Evolutionary conservation across 2,797 vertebrate species (phyloP), one percentile per base, ranked within the genome.

Genomic region (Cyprinodon diabolis): DNA sequence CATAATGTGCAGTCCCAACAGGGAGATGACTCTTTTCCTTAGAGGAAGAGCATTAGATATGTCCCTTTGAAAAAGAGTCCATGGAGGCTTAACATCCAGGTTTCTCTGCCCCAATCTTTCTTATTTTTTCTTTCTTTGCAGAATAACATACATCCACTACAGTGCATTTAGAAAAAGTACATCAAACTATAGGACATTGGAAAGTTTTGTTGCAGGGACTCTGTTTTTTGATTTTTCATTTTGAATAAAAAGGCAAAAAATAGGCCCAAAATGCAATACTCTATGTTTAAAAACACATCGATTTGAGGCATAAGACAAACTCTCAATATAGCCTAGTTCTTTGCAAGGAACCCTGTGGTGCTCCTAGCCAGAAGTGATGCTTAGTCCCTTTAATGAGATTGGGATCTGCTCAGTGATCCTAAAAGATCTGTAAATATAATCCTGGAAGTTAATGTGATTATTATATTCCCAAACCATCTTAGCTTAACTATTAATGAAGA

Each of bases 91-190:
- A 35, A 52, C 35, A 71, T 56, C 63, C 13, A 58, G 52, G 51
- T 25, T 19, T 80, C 81, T 81, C 49, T 75, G 30, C 55, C 43
- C 57, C 65, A 66, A 75, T 68, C 49, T 57, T 9, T 69, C 43
- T 65, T 43, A n/a, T n/a, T 67, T 37, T 73, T 45, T 65, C 13
- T 62, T 25, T 25, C 30, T 57, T 69, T 54, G 21, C 43, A 21
- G 68, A 69, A 72, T 56, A 11, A 54, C 43, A 74, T 56, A 12
- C 37, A 66, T 75, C 69, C 67, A 74, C 68, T 40, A 47, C 25
- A 60, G 56, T 75, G 51, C 70, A 74, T 71, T 76, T 75, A 82
- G 63, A 48, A 58, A 35, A 68, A 83, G 69, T 30, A 55, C 58
- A 25, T 14, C 66, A 13, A 76, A 66, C 48, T 35, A 23, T 19